phyloP scores from a whole-genome alignment of 2,797 vertebrate species.

The Distichodus sexfasciatus region DNA sequence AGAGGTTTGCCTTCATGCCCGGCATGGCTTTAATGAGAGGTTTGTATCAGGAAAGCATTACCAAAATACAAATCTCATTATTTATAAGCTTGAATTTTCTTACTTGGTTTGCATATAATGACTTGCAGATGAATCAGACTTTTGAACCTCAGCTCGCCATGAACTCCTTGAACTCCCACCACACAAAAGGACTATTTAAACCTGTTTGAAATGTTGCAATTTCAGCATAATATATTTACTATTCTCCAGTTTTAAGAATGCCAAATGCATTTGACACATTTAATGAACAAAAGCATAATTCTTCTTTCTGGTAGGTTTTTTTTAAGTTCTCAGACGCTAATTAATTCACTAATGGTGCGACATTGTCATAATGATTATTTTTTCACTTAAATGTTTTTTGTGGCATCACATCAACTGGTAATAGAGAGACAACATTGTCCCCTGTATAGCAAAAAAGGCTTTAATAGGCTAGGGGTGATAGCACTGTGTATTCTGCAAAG shows the following conservation, averaged over 20 bases:
- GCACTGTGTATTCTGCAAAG: constrained; percentile 12
- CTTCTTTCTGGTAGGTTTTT: neutral
- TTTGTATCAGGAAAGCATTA: neutral
- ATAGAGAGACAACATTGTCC: neutral
- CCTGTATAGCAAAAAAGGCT: neutral
- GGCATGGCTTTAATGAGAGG: neutral
- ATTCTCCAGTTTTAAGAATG: neutral
- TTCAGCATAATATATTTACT: no score
- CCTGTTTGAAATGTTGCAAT: no score
- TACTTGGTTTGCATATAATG: neutral
- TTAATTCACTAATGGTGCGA: no score
- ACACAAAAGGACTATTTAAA: neutral
- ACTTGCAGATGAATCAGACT: neutral
- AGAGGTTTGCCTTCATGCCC: no score
- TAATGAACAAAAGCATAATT: neutral
- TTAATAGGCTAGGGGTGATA: neutral
- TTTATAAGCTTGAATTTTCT: neutral
- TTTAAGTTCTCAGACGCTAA: no score
- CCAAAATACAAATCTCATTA: constrained; percentile 6
- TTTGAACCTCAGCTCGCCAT: neutral
- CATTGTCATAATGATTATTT: neutral
- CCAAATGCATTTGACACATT: no score
- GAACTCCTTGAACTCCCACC: neutral
- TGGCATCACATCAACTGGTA: constrained; percentile 28
- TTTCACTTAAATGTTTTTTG: neutral